Percentiles rank a stretch among this genome's conserved stretches.
Conservation (phyloP, 2,113 vertebrate species). For the Entelurus aequoreus region DNA sequence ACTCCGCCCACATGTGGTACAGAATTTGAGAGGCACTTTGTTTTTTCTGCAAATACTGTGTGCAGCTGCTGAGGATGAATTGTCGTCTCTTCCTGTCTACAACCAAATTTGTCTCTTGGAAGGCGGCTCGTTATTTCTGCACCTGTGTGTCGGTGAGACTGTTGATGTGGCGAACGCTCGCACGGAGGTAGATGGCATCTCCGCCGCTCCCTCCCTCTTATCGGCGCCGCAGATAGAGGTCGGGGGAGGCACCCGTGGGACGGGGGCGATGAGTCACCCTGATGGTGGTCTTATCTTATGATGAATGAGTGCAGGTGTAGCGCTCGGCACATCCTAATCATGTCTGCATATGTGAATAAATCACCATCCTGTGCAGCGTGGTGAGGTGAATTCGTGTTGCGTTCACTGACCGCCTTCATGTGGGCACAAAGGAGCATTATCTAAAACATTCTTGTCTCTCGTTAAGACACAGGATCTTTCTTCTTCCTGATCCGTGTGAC, state of each 20-base stretch:
- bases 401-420: conserved; percentile 15
- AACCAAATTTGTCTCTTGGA: conserved; percentile 10
- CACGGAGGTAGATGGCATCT: conserved; percentile 53
- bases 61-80: too few species aligned
- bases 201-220: conserved; percentile 32
- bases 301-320: conserved; percentile 15
- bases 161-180: conserved; percentile 30
- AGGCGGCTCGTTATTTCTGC: conserved; percentile 9
- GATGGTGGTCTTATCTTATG: conserved; percentile 30
- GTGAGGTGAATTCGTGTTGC: conserved; percentile 1
- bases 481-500: conserved; percentile 43
- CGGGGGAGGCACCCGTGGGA: conserved; percentile 11
- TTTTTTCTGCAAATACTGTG: conserved; percentile 14
- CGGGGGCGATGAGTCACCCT: conserved; percentile 44
- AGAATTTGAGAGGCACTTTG: background rate
- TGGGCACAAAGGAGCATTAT: conserved; percentile 33
- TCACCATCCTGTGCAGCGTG: background rate
- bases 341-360: conserved; percentile 19
- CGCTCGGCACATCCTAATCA: conserved; percentile 2
- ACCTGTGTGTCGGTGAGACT: conserved; percentile 22
- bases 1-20: too few species aligned
- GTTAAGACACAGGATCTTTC: conserved; percentile 34
- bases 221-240: conserved; percentile 30
- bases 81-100: background rate
- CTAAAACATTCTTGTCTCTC: conserved; percentile 29